A percentile compares a stretch with the other conserved stretches of the same genome.
phyloP scores from a whole-genome alignment of 2,888 invertebrate genomes.

The Lithophane leautieri region DNA sequence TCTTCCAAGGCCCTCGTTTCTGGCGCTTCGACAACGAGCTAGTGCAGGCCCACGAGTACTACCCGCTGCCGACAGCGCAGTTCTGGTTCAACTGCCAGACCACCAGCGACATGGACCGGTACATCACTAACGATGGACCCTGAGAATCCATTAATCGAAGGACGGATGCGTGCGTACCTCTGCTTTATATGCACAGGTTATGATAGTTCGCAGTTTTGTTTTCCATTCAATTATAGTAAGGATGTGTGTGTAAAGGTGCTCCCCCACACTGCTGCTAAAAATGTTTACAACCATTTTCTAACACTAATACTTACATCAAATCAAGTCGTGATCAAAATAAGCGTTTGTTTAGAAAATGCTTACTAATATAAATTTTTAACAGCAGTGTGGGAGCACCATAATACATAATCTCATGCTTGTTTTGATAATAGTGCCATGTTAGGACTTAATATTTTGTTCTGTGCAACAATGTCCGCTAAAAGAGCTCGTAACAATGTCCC shows the following conservation, averaged over 20 bases:
- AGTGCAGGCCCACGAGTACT: slow-evolving; percentile 91
- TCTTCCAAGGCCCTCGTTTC: slow-evolving; percentile 93
- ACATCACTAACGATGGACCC: slow-evolving; percentile 81
- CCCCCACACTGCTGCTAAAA: too few relatives aligned
- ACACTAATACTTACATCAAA: too few relatives aligned
- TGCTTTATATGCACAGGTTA: background rate
- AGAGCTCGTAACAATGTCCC: background rate
- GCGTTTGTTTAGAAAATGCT: too few relatives aligned
- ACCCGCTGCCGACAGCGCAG: slow-evolving; percentile 92
- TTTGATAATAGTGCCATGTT: background rate
- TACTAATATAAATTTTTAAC: too few relatives aligned
- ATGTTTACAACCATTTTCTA: too few relatives aligned
- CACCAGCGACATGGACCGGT: slow-evolving; percentile 83
- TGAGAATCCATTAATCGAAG: slow-evolving; percentile 57
- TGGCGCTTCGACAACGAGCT: slow-evolving; percentile 94
- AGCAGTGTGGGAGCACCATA: too few relatives aligned
- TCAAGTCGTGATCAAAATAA: too few relatives aligned
- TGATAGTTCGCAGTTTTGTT: slow-evolving; percentile 10
- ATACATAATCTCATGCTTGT: background rate
- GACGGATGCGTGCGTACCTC: background rate
- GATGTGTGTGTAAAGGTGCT: background rate
- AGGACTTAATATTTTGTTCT: background rate
- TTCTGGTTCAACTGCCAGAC: slow-evolving; percentile 93
- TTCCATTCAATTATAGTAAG: background rate
- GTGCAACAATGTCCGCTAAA: slow-evolving; percentile 2